Evolutionary conservation across 2,113 vertebrate genomes (phyloP).

Genomic region (Columba livia): DNA sequence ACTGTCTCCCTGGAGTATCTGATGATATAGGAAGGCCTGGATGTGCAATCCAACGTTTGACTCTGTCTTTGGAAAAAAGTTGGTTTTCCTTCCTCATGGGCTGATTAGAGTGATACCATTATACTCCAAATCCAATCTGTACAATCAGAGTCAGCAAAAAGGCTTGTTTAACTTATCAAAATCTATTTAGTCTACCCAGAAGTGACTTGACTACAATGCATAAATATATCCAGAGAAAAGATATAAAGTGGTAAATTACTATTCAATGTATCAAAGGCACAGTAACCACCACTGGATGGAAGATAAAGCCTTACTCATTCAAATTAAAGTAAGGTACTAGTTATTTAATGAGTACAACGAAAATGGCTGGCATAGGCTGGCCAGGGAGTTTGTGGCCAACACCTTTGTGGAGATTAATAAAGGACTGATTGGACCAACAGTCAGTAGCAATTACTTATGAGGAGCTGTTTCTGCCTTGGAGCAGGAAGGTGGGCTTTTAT

Average conservation of each 20-base stretch:
- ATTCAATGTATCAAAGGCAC: background rate
- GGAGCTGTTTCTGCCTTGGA: background rate
- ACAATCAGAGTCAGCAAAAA: slow-evolving; percentile 16
- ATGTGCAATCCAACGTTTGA: background rate
- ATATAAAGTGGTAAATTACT: background rate
- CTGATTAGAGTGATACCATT: slow-evolving; percentile 17
- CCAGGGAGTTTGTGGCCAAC: background rate
- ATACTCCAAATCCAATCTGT: slow-evolving; percentile 21
- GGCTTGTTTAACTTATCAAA: slow-evolving; percentile 34
- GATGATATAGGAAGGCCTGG: background rate
- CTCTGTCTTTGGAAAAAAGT: background rate
- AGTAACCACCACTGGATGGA: background rate
- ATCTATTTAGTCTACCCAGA: slow-evolving; percentile 43
- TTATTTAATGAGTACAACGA: slow-evolving; percentile 20
- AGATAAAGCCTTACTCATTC: background rate
- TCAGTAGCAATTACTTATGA: background rate
- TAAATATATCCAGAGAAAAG: slow-evolving; percentile 30
- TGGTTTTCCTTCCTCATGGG: background rate
- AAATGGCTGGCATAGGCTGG: background rate
- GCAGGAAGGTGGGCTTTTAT: background rate
- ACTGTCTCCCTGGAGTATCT: background rate
- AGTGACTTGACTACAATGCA: background rate
- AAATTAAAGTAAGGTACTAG: slow-evolving; percentile 5
- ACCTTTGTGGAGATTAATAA: background rate
- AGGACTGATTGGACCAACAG: background rate